Percentiles rank a stretch among this genome's conserved stretches.
These are phyloP conservation scores for Festucalex cinctus DNA, from an alignment of 2,113 vertebrate genomes.

Conservation along the genomic window DNA sequence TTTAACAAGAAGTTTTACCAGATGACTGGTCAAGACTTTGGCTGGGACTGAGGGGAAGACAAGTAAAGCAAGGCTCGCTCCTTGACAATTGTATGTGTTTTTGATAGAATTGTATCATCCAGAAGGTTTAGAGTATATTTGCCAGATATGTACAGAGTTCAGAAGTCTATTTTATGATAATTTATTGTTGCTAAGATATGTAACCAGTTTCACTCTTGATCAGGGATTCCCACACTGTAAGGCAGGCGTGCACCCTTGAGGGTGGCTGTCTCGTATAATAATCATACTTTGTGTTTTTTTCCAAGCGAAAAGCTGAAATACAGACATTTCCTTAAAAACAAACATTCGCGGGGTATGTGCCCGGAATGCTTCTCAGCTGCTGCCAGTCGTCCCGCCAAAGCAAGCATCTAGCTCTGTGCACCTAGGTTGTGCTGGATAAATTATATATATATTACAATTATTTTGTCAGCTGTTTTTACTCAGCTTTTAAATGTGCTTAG, in stretches of 20 bases:
- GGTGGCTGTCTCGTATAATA: not conserved
- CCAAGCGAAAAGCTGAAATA: not conserved
- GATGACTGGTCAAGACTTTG: slow-evolving; percentile 84
- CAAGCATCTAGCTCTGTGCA: not conserved
- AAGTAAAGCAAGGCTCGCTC: slow-evolving; percentile 28
- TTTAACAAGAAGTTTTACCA: slow-evolving; percentile 91
- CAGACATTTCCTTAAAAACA: not conserved
- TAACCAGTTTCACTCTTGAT: slow-evolving; percentile 76
- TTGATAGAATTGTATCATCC: slow-evolving; percentile 52
- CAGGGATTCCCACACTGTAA: slow-evolving; percentile 19
- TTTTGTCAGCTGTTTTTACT: not conserved
- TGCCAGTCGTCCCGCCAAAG: not conserved
- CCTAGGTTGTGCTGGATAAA: not conserved
- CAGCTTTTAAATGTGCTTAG: not conserved
- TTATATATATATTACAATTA: not conserved
- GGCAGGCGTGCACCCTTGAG: not conserved
- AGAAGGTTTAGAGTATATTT: slow-evolving; percentile 63
- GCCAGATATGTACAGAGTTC: slow-evolving; percentile 89
- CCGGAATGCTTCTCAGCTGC: not conserved
- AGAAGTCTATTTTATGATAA: slow-evolving; percentile 99
- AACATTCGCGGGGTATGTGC: not conserved
- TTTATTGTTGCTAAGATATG: slow-evolving; percentile 98
- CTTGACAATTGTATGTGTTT: not conserved
- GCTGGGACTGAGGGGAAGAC: slow-evolving; percentile 73
- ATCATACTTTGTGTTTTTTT: not conserved